Percentiles rank a stretch among this genome's conserved stretches.
These are phyloP conservation scores for Thamnophis sirtalis DNA, from an alignment of 2,113 vertebrate genomes.

Conservation along the genomic window DNA sequence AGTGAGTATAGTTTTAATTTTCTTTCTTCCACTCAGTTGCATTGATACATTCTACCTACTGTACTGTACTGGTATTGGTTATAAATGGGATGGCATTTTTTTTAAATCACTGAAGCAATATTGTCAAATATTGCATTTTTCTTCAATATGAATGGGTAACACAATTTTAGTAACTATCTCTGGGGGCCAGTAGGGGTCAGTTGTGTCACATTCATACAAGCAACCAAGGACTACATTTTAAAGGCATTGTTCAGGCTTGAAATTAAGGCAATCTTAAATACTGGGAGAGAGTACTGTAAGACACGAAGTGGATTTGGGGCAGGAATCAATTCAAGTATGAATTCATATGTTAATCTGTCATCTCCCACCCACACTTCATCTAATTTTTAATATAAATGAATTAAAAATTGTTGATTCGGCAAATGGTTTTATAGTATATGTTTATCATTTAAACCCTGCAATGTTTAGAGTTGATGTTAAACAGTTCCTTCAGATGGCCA, in stretches of 20 bases:
- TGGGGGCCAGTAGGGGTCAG: not conserved
- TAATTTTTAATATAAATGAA: not conserved
- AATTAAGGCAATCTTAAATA: not conserved
- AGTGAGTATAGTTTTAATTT: not conserved
- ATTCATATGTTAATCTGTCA: rapidly evolving
- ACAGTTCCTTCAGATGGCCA: not conserved
- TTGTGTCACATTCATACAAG: not conserved
- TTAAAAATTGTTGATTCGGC: not conserved
- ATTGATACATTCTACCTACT: not conserved
- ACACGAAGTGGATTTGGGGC: not conserved
- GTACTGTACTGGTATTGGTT: rapidly evolving
- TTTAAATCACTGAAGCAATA: too few relatives aligned
- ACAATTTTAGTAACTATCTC: not conserved
- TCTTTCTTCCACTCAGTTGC: rapidly evolving
- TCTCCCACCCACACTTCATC: not conserved
- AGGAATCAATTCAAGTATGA: not conserved
- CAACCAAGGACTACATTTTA: not conserved
- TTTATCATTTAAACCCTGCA: not conserved
- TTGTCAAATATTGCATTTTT: not conserved
- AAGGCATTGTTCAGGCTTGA: not conserved
- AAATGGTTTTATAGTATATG: not conserved
- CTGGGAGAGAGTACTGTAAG: not conserved
- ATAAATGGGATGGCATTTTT: not conserved
- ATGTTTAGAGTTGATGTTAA: not conserved
- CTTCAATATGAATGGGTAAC: not conserved